Percentiles rank a stretch among this genome's conserved stretches.
These are phyloP conservation scores for Platalea minor DNA, from an alignment of 2,797 vertebrate genomes.

Conservation along the genomic window DNA sequence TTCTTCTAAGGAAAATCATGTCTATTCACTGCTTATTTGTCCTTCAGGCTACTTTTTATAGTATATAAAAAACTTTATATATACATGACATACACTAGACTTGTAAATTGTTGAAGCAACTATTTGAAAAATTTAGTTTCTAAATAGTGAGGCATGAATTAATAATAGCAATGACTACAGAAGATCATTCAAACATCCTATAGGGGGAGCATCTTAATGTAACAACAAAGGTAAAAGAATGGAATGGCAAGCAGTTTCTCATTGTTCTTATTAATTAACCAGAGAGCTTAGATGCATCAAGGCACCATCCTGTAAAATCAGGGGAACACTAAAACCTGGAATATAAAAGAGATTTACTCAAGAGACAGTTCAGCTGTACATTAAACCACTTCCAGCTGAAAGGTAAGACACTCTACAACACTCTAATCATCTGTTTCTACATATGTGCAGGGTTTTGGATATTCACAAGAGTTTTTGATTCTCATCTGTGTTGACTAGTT, in stretches of 20 bases:
- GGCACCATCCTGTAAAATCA: neutral
- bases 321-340: neutral
- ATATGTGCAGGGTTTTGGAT: conserved; percentile 32
- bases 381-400: neutral
- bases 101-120: neutral
- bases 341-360: neutral
- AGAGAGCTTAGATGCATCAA: neutral
- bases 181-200: neutral
- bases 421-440: conserved; percentile 41
- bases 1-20: neutral
- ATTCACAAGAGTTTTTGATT: conserved; percentile 27
- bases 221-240: neutral
- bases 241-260: neutral
- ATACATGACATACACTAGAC: neutral
- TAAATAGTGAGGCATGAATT: neutral
- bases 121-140: neutral
- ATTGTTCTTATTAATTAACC: neutral
- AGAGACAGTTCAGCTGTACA: neutral
- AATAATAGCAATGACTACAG: neutral
- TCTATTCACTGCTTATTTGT: neutral
- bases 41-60: neutral
- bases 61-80: no score
- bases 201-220: neutral
- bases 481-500: neutral
- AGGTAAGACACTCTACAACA: neutral